Conservation (phyloP, 1,140 invertebrate species). For the Cyclina sinensis region DNA sequence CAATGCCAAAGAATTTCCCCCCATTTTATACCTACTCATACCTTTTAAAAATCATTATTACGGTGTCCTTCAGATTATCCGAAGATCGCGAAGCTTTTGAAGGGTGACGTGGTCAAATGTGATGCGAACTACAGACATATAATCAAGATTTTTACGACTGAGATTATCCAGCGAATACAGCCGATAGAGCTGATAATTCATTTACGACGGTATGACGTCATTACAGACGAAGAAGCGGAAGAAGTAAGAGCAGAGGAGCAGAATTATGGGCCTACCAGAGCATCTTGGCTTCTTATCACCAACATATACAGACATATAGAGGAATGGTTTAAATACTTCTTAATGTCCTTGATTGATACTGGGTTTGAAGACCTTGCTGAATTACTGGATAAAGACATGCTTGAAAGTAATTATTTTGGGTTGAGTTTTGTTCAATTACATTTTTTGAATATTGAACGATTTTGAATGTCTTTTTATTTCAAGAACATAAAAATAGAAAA, state of each 20-base stretch:
- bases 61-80: not conserved
- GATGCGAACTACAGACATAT: constrained; percentile 5
- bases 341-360: not conserved
- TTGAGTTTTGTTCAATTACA: not conserved
- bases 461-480: no score
- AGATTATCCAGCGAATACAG: not conserved
- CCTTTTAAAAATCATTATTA: no score
- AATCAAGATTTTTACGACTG: not conserved
- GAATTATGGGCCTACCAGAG: not conserved
- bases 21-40: no score
- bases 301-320: not conserved
- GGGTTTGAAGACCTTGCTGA: not conserved
- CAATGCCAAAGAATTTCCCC: no score
- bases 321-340: constrained; percentile 13
- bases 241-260: not conserved
- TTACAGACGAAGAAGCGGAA: not conserved
- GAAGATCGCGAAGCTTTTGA: not conserved
- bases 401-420: constrained; percentile 9
- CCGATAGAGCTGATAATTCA: not conserved
- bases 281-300: not conserved
- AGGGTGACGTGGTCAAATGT: not conserved
- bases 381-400: not conserved
- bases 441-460: no score
- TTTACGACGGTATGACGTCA: not conserved
- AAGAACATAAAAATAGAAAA: no score